These are phyloP conservation scores for Hecatera dysodea DNA, from an alignment of 2,888 invertebrate species.

Conservation along the genomic window DNA sequence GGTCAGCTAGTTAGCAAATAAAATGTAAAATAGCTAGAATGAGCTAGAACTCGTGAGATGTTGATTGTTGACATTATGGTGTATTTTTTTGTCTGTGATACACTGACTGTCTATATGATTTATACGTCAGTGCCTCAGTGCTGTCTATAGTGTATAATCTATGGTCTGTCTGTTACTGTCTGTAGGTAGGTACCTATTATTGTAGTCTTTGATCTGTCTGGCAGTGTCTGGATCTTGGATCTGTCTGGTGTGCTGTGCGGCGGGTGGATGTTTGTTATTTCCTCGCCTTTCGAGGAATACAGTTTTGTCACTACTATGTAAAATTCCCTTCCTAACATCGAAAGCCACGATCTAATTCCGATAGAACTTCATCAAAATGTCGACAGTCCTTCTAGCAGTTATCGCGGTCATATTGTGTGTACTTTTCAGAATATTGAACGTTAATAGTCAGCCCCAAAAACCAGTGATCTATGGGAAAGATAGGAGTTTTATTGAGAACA, in stretches of 20 bases:
- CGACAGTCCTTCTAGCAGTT: constrained; percentile 95
- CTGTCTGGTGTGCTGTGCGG: constrained; percentile 66
- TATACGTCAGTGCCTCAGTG: too few species aligned
- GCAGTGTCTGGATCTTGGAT: too few species aligned
- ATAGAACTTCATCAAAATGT: constrained; percentile 90
- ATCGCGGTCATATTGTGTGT: constrained; percentile 96
- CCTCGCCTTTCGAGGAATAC: constrained; percentile 67
- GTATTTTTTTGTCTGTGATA: too few species aligned
- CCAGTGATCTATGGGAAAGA: constrained; percentile 95
- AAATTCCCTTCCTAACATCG: constrained; percentile 68
- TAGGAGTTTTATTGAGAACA: constrained; percentile 94
- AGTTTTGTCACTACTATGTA: constrained; percentile 81
- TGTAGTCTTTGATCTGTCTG: too few species aligned
- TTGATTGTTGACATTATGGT: constrained; percentile 36
- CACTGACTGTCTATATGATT: too few species aligned
- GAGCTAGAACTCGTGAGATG: constrained; percentile 47
- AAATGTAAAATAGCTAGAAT: too few species aligned
- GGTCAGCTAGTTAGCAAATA: too few species aligned
- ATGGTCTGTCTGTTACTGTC: too few species aligned
- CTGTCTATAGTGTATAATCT: too few species aligned
- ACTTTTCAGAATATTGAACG: constrained; percentile 95
- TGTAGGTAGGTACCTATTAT: too few species aligned
- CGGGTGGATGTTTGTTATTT: constrained; percentile 68
- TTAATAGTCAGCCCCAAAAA: constrained; percentile 95
- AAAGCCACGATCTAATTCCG: constrained; percentile 57